Base-by-base conservation (phyloP, 2,113 vertebrate genomes). In the Neofelis nebulosa region DNA sequence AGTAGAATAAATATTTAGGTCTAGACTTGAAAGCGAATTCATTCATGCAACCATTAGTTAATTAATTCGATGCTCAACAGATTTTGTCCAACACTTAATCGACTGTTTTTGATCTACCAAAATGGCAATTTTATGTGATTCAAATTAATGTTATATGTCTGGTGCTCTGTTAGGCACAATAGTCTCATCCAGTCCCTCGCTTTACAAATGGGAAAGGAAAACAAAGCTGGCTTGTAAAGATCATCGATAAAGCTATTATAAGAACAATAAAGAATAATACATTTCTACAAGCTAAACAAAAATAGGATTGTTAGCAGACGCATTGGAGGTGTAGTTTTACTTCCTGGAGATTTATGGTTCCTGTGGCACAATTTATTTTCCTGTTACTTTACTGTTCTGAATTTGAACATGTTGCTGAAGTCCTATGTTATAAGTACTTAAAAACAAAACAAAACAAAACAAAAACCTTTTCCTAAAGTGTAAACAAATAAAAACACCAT, bases 401-500 rank as follows among this genome's bases (percentile, higher is more conserved):
- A 92, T 94, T 94, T 94, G 68, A 92, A 89, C 63, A 94, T 94
- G 55, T 85, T 95, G 74, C 66, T 96, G 57, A 94, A 93, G 76
- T 61, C 25, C 50, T 97, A 23, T 48, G 76, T 92, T 63, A 79
- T 76, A 97, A 81, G 69, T 66, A 88, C 69, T 96, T 74, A 12
- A 91, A 89, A 85, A 84, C 91, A 89, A 36, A 78, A 52, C 91
- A 89, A 36, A 78, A 52, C 9, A 50, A 50, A 76, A 71, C 29
- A 57, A 76, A 71, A 33, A 57, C 7, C 15, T 23, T n/a, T 71
- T 55, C 21, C 41, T 86, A 66, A 89, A 85, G 29, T 85, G 7
- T 91, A 98, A 96, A 96, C 86, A 97, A 97, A 96, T 97, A 94
- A 97, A 97, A 95, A 88, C 82, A 88, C 89, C 91, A 87, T 79